Base-by-base conservation (phyloP, 2,888 invertebrate genomes). In the Euzetes globulus region DNA sequence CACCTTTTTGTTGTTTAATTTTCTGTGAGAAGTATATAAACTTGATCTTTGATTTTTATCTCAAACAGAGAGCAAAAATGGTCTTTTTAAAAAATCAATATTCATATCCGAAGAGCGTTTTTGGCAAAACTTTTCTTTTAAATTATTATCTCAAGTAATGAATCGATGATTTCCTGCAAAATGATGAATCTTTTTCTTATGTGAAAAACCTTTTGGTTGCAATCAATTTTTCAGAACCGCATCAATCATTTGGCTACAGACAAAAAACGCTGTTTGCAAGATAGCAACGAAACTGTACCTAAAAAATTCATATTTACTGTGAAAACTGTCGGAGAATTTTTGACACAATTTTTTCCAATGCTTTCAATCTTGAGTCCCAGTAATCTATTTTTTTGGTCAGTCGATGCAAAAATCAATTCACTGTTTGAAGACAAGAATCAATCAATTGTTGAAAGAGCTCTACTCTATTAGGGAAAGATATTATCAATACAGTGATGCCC, bases 111-210 rank as follows among this genome's bases (percentile, higher is more conserved):
- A 52, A 52, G 19, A 58, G 27, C 2, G 19, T 22, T 58, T 22
- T 58, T 27, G 6, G 27, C 3, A 17, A 58, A 58, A 58, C n/a
- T n/a, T 55, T 33, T 22, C 22, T 52, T 60, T 60, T n/a, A 60
- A 60, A 60, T 29, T 60, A 60, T 60, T 60, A 60, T 60, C 33
- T 60, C 27, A 58, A 13, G 58, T 25, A 60, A 60, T 33, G 60
- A 60, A 60, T 60, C 60, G 60, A 60, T 60, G 60, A 60, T 60
- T 60, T 60, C 60, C 60, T 60, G 15, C 6, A 17, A 60, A 60
- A 33, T 60, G 60, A 60, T 60, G 60, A 60, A 60, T 60, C 60
- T 60, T 29, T 60, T 60, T 60, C 33, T 60, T 29, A 60, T 60
- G 33, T 29, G 33, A 60, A 33, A 33, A 33, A 19, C 13, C 9